Evolutionary conservation across 2,113 vertebrate species (phyloP).

Genomic region (Silurus asotus): DNA sequence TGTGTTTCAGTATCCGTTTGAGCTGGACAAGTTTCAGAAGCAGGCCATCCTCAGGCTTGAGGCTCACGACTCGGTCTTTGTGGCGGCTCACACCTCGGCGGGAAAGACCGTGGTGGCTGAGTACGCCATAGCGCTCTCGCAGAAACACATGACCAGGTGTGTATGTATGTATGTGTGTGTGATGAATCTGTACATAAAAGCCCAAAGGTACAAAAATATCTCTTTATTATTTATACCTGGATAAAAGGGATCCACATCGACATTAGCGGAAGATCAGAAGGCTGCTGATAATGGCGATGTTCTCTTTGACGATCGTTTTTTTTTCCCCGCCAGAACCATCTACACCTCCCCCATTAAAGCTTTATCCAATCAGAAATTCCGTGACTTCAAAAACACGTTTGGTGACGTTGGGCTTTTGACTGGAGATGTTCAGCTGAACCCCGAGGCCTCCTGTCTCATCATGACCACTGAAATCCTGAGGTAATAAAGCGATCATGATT

Average conservation of each 20-base stretch:
- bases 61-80: slow-evolving; percentile 83
- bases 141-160: slow-evolving; percentile 93
- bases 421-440: slow-evolving; percentile 86
- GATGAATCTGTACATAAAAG: not conserved
- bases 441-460: slow-evolving; percentile 88
- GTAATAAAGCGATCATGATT: slow-evolving; percentile 59
- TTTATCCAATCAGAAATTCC: slow-evolving; percentile 92
- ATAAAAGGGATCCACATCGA: not conserved
- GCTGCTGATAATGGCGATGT: not conserved
- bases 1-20: slow-evolving; percentile 83
- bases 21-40: slow-evolving; percentile 89
- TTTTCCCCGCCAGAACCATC: slow-evolving; percentile 75
- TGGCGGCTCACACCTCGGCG: slow-evolving; percentile 88
- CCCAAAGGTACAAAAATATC: not conserved
- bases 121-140: slow-evolving; percentile 88
- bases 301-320: too few relatives aligned
- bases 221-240: too few relatives aligned
- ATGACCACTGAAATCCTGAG: slow-evolving; percentile 94
- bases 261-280: not conserved
- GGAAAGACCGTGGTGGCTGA: slow-evolving; percentile 92
- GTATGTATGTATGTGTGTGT: not conserved
- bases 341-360: slow-evolving; percentile 94
- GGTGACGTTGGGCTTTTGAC: slow-evolving; percentile 88
- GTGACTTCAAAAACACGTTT: slow-evolving; percentile 88
- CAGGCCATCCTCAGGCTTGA: slow-evolving; percentile 87